A percentile compares a stretch with the other conserved stretches of the same genome.
Evolutionary conservation across 1,140 invertebrate species (phyloP).

Genomic region (Acromyrmex heyeri): DNA sequence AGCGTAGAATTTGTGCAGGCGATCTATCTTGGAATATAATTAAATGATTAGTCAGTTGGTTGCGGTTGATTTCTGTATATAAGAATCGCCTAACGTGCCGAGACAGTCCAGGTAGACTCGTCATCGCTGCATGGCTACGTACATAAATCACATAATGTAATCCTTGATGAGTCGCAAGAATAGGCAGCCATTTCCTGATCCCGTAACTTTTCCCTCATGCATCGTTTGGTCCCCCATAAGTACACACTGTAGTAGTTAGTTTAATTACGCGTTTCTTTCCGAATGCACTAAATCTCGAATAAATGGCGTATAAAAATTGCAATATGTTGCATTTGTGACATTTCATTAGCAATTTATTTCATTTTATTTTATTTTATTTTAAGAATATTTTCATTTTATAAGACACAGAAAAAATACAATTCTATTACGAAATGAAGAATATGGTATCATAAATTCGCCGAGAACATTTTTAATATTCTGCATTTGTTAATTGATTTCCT

Average conservation of each 20-base stretch:
- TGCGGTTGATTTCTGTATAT: conserved; percentile 10
- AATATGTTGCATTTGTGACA: neutral
- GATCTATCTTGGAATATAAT: conserved; percentile 27
- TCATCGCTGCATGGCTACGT: conserved; percentile 30
- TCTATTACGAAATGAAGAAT: neutral
- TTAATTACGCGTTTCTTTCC: neutral
- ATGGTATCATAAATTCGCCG: neutral
- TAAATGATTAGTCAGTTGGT: conserved; percentile 50
- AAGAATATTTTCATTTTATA: neutral
- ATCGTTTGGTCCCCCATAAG: conserved; percentile 15
- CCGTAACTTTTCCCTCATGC: conserved; percentile 46
- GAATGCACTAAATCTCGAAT: neutral
- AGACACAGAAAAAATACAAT: neutral
- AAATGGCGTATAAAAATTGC: neutral
- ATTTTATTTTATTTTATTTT: neutral
- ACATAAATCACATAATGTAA: conserved; percentile 56
- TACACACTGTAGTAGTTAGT: neutral
- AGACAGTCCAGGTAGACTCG: conserved; percentile 45
- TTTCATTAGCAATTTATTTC: neutral
- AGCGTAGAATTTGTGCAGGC: neutral
- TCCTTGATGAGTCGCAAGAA: conserved; percentile 51
- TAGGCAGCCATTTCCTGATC: conserved; percentile 50
- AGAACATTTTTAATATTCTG: neutral
- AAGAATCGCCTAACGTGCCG: neutral
- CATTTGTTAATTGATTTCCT: neutral